Percentiles rank a stretch among this genome's conserved stretches.
These are phyloP conservation scores for Chrysomallon squamiferum DNA, from an alignment of 1,140 invertebrate species.

Conservation along the genomic window DNA sequence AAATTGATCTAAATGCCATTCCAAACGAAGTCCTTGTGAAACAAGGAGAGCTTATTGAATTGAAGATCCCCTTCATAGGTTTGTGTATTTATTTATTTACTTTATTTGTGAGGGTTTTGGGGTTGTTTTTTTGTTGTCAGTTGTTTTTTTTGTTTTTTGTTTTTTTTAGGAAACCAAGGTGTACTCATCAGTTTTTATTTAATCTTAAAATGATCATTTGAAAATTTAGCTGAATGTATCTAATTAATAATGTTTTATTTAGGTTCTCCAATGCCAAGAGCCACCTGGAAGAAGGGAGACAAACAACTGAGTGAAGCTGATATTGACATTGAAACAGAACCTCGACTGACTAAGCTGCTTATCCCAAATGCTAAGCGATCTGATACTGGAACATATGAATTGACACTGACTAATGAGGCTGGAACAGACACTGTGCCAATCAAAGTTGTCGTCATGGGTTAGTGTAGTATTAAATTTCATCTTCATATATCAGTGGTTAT, in stretches of 20 bases:
- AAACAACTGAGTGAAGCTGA: slow-evolving; percentile 62
- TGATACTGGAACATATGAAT: slow-evolving; percentile 90
- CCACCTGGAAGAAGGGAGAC: slow-evolving; percentile 64
- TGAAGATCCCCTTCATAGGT: slow-evolving; percentile 91
- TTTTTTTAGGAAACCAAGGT: too few species aligned
- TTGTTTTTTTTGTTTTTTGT: too few species aligned
- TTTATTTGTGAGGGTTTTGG: too few species aligned
- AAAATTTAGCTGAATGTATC: too few species aligned
- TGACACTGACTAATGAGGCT: slow-evolving; percentile 87
- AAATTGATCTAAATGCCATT: slow-evolving; percentile 59
- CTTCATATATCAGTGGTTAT: neutral
- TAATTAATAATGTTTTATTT: too few species aligned
- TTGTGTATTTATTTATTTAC: too few species aligned
- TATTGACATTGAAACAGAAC: slow-evolving; percentile 45
- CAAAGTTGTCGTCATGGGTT: slow-evolving; percentile 88
- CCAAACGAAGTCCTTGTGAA: slow-evolving; percentile 61
- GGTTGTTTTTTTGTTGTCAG: too few species aligned
- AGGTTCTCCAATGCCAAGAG: slow-evolving; percentile 59
- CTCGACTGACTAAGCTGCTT: slow-evolving; percentile 36
- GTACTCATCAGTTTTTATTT: too few species aligned
- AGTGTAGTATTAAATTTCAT: slow-evolving; percentile 33
- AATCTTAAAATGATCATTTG: too few species aligned
- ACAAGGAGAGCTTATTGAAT: slow-evolving; percentile 57
- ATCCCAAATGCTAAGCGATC: slow-evolving; percentile 77
- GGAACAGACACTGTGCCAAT: slow-evolving; percentile 89